Evolutionary conservation across 2,888 invertebrate genomes (phyloP), one percentile per base, ranked within the genome.

Genomic region (Acanthacorydalis orientalis): DNA sequence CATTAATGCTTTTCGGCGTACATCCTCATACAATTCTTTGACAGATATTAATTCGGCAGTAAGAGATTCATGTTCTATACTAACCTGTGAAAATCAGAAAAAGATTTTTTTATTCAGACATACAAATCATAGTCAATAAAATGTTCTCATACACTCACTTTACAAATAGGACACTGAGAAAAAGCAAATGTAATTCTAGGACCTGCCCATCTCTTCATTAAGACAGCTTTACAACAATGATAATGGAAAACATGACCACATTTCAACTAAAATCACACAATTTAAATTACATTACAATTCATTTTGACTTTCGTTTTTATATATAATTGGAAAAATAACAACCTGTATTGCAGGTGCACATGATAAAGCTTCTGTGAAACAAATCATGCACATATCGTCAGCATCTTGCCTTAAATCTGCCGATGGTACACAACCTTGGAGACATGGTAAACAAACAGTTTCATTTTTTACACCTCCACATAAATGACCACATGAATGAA

Each of bases 321-420:
- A 9, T 38, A 61, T 83, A 83, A 23, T 23, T 23, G 6, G 6
- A 23, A 23, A 23, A 4, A 23, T 23, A 23, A 23, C 2, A 23
- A 23, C 23, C 72, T 88, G 87, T 59, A 96, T 78, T 2, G 95
- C 88, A 9, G 97, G 97, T 0, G 96, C 95, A 53, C 89, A 92
- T 32, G 92, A 87, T 39, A 97, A 69, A 1, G 96, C 92, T 64
- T 97, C 97, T 0, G 93, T 92, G 68, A 97, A 97, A 65, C 97
- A 97, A 57, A 97, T 91, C 90, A 97, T 96, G 68, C 97, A 97
- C 91, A 97, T 93, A 63, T 97, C 97, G 59, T 97, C 97, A 0
- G 91, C 91, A 64, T 97, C 97, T 65, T 97, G 97, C 12, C 89
- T 83, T 45, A 96, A 70, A 48, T 56, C 62, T 40, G 57, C 54